phyloP scores from a whole-genome alignment of 2,113 vertebrate species.

The Epinephelus lanceolatus region DNA sequence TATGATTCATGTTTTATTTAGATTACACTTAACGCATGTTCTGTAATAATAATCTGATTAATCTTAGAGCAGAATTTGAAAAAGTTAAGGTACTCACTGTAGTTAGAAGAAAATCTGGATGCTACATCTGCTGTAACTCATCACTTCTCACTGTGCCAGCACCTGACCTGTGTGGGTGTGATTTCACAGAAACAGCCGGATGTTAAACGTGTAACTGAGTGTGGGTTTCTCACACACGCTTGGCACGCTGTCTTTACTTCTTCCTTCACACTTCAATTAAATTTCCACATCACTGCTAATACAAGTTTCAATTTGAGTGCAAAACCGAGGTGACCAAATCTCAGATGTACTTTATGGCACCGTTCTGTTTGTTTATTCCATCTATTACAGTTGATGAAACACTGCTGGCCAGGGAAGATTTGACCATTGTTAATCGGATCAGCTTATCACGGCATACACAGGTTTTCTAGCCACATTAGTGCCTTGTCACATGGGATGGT shows the following conservation, averaged over 20 bases:
- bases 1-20: background rate
- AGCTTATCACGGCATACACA: background rate
- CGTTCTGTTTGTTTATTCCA: background rate
- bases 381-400: background rate
- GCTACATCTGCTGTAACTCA: background rate
- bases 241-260: background rate
- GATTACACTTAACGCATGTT: background rate
- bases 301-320: background rate
- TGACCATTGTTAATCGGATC: background rate
- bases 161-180: slow-evolving; percentile 1
- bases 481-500: background rate
- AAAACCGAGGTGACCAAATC: background rate
- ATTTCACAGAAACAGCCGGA: slow-evolving; percentile 2
- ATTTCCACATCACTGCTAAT: background rate
- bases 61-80: background rate
- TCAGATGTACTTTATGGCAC: background rate
- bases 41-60: background rate
- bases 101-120: background rate
- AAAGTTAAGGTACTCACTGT: background rate
- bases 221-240: background rate
- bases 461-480: background rate
- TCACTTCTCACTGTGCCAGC: background rate
- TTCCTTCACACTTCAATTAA: background rate
- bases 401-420: background rate
- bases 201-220: background rate